Conservation (phyloP, 2,888 invertebrate genomes). For the Oasisia sp. region DNA sequence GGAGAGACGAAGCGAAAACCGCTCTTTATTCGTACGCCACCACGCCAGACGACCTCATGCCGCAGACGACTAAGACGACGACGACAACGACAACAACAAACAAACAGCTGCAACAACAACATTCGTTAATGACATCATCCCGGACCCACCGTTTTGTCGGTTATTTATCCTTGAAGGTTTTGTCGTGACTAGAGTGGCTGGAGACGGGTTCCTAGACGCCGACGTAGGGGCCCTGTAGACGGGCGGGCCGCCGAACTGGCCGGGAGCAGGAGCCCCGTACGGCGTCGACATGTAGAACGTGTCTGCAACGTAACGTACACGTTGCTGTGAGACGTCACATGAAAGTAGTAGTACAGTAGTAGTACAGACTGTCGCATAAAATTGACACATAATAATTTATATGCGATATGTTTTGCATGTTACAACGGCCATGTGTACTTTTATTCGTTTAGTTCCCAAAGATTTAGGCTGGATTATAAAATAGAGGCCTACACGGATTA, state of each 20-base stretch:
- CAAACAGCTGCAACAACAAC: neutral
- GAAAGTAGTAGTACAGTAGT: too few relatives aligned
- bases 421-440: too few relatives aligned
- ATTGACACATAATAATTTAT: too few relatives aligned
- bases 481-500: too few relatives aligned
- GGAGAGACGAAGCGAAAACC: too few relatives aligned
- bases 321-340: neutral
- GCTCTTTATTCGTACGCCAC: too few relatives aligned
- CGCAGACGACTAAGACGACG: neutral
- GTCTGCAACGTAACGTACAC: neutral
- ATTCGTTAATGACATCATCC: neutral
- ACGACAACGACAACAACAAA: neutral
- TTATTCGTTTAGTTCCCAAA: too few relatives aligned
- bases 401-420: too few relatives aligned
- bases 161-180: neutral
- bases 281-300: constrained; percentile 24
- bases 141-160: neutral
- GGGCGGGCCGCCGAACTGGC: constrained; percentile 13
- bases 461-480: too few relatives aligned
- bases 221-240: neutral
- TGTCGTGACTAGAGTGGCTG: neutral
- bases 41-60: too few relatives aligned
- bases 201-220: neutral
- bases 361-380: too few relatives aligned
- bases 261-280: neutral